Conservation (phyloP, 2,888 invertebrate genomes). For the Brachyptera putata region DNA sequence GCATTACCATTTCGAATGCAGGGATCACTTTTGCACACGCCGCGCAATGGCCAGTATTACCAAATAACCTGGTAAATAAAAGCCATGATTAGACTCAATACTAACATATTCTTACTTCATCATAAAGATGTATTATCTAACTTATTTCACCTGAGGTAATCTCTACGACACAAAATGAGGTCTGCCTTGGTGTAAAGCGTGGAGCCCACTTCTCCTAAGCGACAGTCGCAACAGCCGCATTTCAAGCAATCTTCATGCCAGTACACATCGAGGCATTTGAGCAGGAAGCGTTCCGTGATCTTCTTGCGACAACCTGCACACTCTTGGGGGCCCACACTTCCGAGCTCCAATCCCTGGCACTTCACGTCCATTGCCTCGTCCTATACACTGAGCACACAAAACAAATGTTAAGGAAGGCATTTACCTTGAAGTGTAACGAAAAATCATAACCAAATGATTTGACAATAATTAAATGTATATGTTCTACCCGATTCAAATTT, state of each 20-base stretch:
- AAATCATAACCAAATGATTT: no score
- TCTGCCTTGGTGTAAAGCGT: slow-evolving; percentile 88
- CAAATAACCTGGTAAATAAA: slow-evolving; percentile 67
- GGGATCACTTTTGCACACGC: slow-evolving; percentile 91
- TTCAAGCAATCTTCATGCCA: slow-evolving; percentile 95
- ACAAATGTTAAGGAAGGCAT: no score
- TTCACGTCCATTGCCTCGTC: no score
- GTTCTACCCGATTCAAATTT: no score
- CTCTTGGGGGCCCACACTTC: slow-evolving; percentile 61
- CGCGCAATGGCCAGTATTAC: slow-evolving; percentile 84
- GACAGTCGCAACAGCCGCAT: slow-evolving; percentile 87
- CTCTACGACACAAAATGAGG: slow-evolving; percentile 84
- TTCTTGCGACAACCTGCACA: slow-evolving; percentile 93
- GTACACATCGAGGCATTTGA: slow-evolving; percentile 82
- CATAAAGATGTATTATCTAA: no score
- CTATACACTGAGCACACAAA: no score
- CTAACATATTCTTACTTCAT: no score
- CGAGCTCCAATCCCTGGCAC: no score
- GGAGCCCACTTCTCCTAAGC: slow-evolving; percentile 89
- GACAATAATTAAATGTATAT: no score
- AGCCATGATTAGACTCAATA: slow-evolving; percentile 2
- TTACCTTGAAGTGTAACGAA: no score
- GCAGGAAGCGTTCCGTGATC: slow-evolving; percentile 76
- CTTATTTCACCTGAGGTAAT: slow-evolving; percentile 91
- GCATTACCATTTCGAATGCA: slow-evolving; percentile 94